Evolutionary conservation across 2,113 vertebrate genomes (phyloP), one percentile per base, ranked within the genome.

Genomic region (Callithrix jacchus): DNA sequence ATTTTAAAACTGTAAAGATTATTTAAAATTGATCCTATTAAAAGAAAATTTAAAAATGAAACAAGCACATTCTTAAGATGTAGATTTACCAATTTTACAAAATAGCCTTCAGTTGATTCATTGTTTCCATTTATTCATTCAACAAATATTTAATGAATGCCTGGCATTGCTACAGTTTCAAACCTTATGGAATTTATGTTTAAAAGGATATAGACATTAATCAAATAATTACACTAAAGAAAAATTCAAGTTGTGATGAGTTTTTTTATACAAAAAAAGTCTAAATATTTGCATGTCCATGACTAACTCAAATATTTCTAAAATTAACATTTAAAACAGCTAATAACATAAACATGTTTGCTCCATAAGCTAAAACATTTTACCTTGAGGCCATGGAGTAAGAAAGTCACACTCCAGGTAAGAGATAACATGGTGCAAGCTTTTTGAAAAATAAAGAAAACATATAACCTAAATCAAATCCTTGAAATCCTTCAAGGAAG

Each of bases 361-460:
- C 13, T 76, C 11, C 25, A 58, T 64, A 70, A 71, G 27, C 27
- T 32, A 49, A 61, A 94, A 80, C 11, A 37, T 96, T 81, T 89
- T 45, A 80, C 64, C 23, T 71, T 25, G 37, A 79, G 8, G 20
- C 14, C 84, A 9, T 74, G 12, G 21, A 92, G 2, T 79, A 77
- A 92, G 52, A 61, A 92, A 94, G 20, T 85, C 35, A 89, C 45
- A 6, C 64, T 91, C 25, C 32, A 82, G 18, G 52, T 85, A 21
- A 90, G 20, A 96, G 86, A 93, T 82, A 94, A 0, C n/a, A 9
- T 37, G 7, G 13, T 10, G 87, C 25, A 92, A 17, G 49, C 40
- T 91, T 89, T 81, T 40, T 89, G 49, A 94, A 84, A 68, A 90
- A 58, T 56, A 88, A 92, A 89, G 47, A 68, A 94, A 97, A 73